Base-by-base conservation (phyloP, 2,888 invertebrate genomes). In the Camptogramma bilineatum region DNA sequence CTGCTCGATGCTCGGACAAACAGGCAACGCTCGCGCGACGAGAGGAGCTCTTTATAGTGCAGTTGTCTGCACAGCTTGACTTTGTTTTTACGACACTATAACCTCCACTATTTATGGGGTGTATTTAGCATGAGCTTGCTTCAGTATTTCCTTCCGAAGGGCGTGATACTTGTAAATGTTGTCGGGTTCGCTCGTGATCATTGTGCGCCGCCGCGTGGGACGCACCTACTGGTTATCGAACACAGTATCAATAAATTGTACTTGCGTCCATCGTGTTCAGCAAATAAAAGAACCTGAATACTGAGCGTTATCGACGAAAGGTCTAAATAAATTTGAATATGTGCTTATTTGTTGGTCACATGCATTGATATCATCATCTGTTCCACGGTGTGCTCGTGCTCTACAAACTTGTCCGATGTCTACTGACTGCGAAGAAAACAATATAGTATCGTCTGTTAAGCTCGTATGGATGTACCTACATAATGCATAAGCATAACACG, bases 211-310 rank as follows among this genome's bases (percentile, higher is more conserved):
- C 71, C 79, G 90, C 92, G 92, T 91, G 90, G 91, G 91, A 75
- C 75, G 90, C 78, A 82, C 84, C 91, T 90, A 87, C 90, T 89
- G 90, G 86, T 82, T 91, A 92, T 92, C 91, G 85, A 82, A 81
- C 83, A 83, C 87, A 80, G 87, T 84, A 88, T 88, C 90, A 90
- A 93, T 93, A 92, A 93, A 92, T 93, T 92, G 88, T 85, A 88
- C 87, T 88, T 87, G 88, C 84, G 84, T 86, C 84, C 77, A 84
- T 85, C 86, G 84, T 87, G 86, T 87, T 82, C 82, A 74, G 81
- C 81, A 89, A 91, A 89, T 87, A 92, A 91, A 91, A 91, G 87
- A 87, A 87, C 79, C 70, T 66, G 68, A 81, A 81, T 81, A 78
- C 83, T 79, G 79, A 79, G 79, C 82, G 85, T 85, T 91, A 91